Evolutionary conservation across 2,797 vertebrate species (phyloP).

Genomic region (Graptemys geographica): DNA sequence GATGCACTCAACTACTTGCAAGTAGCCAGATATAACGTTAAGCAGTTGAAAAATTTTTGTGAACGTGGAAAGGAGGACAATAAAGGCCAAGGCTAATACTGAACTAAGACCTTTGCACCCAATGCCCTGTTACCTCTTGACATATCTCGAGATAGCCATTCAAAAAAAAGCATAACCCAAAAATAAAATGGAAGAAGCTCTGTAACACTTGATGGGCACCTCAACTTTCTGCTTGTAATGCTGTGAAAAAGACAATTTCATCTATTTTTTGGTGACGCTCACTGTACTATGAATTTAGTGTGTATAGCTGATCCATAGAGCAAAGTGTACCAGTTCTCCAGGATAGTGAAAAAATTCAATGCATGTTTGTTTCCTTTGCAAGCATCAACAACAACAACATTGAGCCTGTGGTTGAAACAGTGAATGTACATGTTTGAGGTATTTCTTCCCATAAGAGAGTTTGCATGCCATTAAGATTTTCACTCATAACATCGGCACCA

Average conservation of each 20-base stretch:
- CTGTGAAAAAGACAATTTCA: background rate
- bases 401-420: background rate
- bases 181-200: background rate
- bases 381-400: background rate
- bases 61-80: background rate
- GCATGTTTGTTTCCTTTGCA: background rate
- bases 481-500: background rate
- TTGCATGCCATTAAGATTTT: background rate
- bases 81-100: background rate
- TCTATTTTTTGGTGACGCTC: too few relatives aligned
- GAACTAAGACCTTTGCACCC: too few relatives aligned
- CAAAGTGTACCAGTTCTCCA: background rate
- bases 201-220: background rate
- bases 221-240: background rate
- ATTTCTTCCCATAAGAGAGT: too few relatives aligned
- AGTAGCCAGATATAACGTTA: background rate
- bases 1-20: background rate
- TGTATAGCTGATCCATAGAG: background rate
- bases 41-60: background rate
- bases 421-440: too few relatives aligned
- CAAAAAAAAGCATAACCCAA: background rate
- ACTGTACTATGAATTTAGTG: background rate
- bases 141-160: background rate
- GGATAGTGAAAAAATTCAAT: background rate
- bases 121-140: background rate